Percentiles rank a stretch among this genome's conserved stretches.
Evolutionary conservation across 2,888 invertebrate species (phyloP).

Genomic region (Eupithecia subumbrata): DNA sequence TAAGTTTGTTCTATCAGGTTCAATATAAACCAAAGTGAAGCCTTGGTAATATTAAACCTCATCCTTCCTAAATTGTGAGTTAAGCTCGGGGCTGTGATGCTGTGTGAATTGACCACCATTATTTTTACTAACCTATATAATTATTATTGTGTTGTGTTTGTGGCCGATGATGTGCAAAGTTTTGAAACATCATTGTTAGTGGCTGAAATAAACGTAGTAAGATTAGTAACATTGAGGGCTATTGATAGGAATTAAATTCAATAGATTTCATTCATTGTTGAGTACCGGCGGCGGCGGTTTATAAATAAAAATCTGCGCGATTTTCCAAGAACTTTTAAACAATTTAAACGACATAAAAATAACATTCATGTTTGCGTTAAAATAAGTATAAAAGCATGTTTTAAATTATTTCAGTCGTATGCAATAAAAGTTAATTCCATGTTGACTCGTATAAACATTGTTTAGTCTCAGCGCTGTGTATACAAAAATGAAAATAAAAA

Average conservation of each 20-base stretch:
- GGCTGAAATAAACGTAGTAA: neutral
- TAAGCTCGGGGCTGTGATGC: neutral
- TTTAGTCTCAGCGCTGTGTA: slow-evolving; percentile 82
- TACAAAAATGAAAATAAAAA: slow-evolving; percentile 84
- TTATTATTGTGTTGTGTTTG: neutral
- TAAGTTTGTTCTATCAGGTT: neutral
- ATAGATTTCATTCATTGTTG: neutral
- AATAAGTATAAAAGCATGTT: slow-evolving; percentile 50
- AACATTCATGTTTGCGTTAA: slow-evolving; percentile 35
- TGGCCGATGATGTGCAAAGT: neutral
- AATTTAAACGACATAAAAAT: slow-evolving; percentile 34
- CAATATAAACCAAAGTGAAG: neutral
- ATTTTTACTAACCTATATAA: neutral
- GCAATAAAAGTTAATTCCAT: slow-evolving; percentile 80
- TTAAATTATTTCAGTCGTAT: slow-evolving; percentile 65
- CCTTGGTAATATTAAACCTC: no score
- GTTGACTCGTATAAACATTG: slow-evolving; percentile 81
- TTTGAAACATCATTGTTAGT: neutral
- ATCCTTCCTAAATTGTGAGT: neutral
- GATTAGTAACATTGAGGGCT: neutral
- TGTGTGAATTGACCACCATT: neutral
- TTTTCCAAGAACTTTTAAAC: slow-evolving; percentile 28
- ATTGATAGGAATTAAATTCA: neutral
- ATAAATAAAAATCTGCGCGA: neutral
- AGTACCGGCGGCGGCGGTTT: neutral